A percentile compares a stretch with the other conserved stretches of the same genome.
Conservation (phyloP, 2,113 vertebrate species). For the Gnathonemus longibarbis region DNA sequence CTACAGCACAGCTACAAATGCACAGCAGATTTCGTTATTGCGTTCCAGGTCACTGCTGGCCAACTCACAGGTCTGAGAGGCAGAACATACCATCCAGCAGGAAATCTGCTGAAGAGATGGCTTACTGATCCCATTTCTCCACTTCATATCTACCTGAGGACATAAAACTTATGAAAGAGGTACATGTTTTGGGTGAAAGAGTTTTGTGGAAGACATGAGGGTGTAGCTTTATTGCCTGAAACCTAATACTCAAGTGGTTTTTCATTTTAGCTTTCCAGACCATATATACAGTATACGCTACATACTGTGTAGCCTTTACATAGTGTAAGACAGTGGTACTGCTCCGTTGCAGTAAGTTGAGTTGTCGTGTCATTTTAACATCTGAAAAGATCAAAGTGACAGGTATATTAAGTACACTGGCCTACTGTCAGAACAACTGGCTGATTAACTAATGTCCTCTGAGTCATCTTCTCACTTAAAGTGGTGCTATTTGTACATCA, state of each 20-base stretch:
- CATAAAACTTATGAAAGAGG: neutral
- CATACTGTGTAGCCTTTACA: neutral
- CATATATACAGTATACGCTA: neutral
- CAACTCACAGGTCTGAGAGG: neutral
- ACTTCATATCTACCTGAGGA: neutral
- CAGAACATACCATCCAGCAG: neutral
- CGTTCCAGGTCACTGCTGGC: neutral
- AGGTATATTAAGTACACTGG: neutral
- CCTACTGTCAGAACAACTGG: neutral
- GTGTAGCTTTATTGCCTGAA: neutral
- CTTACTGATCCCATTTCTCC: neutral
- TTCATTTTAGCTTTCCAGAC: neutral
- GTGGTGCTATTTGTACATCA: neutral
- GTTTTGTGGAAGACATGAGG: neutral
- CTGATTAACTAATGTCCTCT: neutral
- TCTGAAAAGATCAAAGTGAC: neutral
- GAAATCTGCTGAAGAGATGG: neutral
- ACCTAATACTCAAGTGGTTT: neutral
- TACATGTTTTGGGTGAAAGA: neutral
- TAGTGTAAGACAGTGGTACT: neutral
- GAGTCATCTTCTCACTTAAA: neutral
- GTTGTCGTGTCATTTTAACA: neutral
- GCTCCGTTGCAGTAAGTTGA: neutral
- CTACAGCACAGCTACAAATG: neutral
- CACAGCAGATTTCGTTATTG: neutral